Evolutionary conservation across 1,140 invertebrate species (phyloP).

Genomic region (Zaprionus tsacasi): DNA sequence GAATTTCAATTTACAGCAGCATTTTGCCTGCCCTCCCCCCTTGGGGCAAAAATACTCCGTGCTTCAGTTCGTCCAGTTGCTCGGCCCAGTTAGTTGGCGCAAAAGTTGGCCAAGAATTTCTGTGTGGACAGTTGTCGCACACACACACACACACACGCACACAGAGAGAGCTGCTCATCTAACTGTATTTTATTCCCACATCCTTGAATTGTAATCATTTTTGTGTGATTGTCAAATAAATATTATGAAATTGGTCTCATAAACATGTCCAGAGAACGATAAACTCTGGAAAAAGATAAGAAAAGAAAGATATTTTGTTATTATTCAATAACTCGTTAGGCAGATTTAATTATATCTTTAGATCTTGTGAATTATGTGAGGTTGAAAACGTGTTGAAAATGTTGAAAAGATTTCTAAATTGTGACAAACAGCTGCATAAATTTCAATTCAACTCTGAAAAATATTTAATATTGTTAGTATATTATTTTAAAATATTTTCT

Average conservation of each 20-base stretch:
- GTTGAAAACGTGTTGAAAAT: background rate
- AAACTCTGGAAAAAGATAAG: background rate
- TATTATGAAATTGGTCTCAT: background rate
- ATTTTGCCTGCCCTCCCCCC: background rate
- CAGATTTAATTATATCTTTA: background rate
- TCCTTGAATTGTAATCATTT: background rate
- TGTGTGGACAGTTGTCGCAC: background rate
- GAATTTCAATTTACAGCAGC: conserved; percentile 37
- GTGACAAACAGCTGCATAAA: background rate
- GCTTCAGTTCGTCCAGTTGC: conserved; percentile 6
- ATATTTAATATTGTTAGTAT: too few relatives aligned
- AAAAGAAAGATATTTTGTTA: background rate
- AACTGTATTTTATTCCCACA: background rate
- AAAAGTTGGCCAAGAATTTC: conserved; percentile 7
- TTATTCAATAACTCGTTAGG: background rate
- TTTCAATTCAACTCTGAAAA: background rate
- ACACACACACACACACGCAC: background rate
- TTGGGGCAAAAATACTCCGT: background rate
- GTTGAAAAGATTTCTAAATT: background rate
- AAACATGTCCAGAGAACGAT: background rate
- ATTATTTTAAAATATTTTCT: too few relatives aligned
- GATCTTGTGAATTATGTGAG: background rate
- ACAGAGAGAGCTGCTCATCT: background rate
- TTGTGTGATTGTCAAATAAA: conserved; percentile 11
- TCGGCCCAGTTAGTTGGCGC: conserved; percentile 3